Evolutionary conservation across 2,797 vertebrate species (phyloP), one percentile per base, ranked within the genome.

Genomic region (Labroides dimidiatus): DNA sequence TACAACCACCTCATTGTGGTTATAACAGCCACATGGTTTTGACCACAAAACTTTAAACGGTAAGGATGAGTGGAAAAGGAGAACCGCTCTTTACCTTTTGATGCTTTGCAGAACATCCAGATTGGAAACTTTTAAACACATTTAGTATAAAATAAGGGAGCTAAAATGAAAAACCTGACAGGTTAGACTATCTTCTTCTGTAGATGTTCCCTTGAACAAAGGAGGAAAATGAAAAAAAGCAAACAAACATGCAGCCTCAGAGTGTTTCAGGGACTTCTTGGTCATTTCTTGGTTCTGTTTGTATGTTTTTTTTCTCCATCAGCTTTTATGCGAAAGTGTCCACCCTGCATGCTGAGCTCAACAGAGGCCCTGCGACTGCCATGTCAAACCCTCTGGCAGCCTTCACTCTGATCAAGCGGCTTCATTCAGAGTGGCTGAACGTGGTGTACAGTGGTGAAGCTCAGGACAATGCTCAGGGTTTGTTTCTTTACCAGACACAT

Each of bases 271-370:
- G n/a, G n/a, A n/a, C n/a, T n/a, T n/a, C n/a, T n/a, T n/a, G n/a
- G n/a, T n/a, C n/a, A n/a, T 27, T 27, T 27, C 27, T 27, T 27
- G 27, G 27, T 27, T 6, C 6, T 27, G 3, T 6, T 27, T 27
- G 1, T 7, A 33, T 33, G 16, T 3, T 24, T 27, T 82, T 19
- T 74, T 60, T 82, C 61, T 12, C 47, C 12, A 24, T 12, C 85
- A 98, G 97, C 49, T 98, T 99, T 89, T 95, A 96, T 45, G 81
- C 93, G 77, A 98, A 95, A 90, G 95, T 97, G 19, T 93, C 91
- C 7, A 77, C 80, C 0, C 82, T 96, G 72, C 97, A 98, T 70
- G 44, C 55, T 45, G 77, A 84, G 11, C 81, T 92, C 3, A 91
- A 91, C 72, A 86, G 91, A 60, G 93, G 92, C 5, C 70, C 91